Percentiles rank a stretch among this genome's conserved stretches.
These are phyloP conservation scores for Perizoma flavofasciatum DNA, from an alignment of 2,888 invertebrate species.

Conservation along the genomic window DNA sequence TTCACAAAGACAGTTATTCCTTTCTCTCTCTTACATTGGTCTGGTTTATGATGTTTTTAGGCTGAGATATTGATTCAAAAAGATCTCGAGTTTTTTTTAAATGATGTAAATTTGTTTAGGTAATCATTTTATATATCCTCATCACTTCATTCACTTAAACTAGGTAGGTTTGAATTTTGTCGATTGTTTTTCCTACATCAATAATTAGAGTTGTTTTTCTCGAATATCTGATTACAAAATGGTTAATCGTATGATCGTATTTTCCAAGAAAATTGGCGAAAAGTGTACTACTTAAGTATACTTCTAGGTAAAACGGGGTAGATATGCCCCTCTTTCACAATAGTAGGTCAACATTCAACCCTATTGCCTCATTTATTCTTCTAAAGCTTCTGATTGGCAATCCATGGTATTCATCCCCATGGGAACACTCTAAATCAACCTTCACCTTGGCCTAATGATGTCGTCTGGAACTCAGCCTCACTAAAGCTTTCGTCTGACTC, in stretches of 20 bases:
- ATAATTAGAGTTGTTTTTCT: neutral
- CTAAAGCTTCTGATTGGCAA: constrained; percentile 55
- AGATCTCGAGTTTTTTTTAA: constrained; percentile 33
- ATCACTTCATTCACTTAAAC: constrained; percentile 6
- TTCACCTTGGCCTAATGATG: constrained; percentile 65
- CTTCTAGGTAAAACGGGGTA: constrained; percentile 10
- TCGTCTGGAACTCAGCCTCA: constrained; percentile 53
- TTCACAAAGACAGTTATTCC: constrained; percentile 53
- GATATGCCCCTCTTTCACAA: constrained; percentile 8
- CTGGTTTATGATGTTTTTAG: constrained; percentile 59
- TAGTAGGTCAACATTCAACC: constrained; percentile 29
- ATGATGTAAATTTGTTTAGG: constrained; percentile 19
- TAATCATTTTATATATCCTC: constrained; percentile 14
- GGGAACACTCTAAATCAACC: constrained; percentile 58
- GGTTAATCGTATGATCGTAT: neutral
- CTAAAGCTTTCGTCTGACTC: constrained; percentile 43
- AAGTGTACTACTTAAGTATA: neutral
- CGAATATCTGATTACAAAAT: neutral
- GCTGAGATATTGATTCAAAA: constrained; percentile 38
- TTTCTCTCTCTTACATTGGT: constrained; percentile 60
- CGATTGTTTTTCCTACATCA: neutral
- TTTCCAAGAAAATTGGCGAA: neutral
- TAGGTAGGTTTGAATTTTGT: constrained; percentile 3
- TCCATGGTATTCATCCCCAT: constrained; percentile 50
- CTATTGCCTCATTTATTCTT: constrained; percentile 48